These are phyloP conservation scores for Melanotaenia parkinsoni DNA, from an alignment of 2,797 vertebrate species.

Conservation along the genomic window DNA sequence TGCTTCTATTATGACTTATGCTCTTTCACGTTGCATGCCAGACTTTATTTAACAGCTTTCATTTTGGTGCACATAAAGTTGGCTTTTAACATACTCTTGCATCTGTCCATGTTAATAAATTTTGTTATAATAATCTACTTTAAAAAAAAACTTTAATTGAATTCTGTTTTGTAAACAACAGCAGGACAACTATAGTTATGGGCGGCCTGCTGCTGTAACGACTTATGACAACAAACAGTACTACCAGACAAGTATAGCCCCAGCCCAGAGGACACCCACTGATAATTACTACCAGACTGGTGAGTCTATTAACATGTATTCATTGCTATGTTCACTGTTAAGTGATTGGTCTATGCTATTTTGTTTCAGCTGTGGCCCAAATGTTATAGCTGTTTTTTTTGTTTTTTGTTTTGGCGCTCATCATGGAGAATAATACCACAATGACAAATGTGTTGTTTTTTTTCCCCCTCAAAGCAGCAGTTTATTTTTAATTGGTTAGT, in stretches of 20 bases:
- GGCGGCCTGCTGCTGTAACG: constrained; percentile 65
- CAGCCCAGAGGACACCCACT: constrained; percentile 69
- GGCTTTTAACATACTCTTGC: background rate
- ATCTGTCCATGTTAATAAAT: background rate
- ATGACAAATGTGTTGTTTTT: background rate
- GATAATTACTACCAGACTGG: constrained; percentile 81
- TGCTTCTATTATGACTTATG: constrained; percentile 42
- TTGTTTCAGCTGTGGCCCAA: background rate
- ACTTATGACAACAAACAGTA: constrained; percentile 79
- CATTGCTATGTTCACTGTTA: background rate
- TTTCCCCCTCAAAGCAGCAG: background rate
- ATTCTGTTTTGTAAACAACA: constrained; percentile 29
- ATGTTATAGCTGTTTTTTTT: background rate
- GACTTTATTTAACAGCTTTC: constrained; percentile 1
- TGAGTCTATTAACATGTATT: constrained; percentile 38
- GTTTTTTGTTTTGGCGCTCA: background rate
- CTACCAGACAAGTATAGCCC: constrained; percentile 74
- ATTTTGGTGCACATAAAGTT: constrained; percentile 4
- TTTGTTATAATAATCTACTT: background rate
- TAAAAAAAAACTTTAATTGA: background rate
- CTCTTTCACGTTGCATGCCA: constrained; percentile 9
- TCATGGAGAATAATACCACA: background rate
- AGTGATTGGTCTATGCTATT: background rate
- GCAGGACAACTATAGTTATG: constrained; percentile 79
- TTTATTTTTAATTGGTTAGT: background rate